A percentile compares a stretch with the other conserved stretches of the same genome.
phyloP scores from a whole-genome alignment of 1,140 invertebrate species.

The Penaeus japonicus region DNA sequence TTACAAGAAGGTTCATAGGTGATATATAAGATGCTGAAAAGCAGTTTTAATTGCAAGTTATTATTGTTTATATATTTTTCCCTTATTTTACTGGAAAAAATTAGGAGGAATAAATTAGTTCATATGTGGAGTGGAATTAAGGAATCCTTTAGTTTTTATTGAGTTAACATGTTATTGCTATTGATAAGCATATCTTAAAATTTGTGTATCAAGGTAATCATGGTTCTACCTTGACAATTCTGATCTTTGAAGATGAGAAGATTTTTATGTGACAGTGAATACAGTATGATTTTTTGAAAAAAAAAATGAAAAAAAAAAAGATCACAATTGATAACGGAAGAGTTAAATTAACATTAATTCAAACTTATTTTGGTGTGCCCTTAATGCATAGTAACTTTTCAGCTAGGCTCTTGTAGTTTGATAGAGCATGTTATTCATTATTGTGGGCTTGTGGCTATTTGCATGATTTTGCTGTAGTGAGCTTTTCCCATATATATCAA shows the following conservation, averaged over 20 bases:
- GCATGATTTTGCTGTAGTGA: conserved; percentile 58
- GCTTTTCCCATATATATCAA: conserved; percentile 54
- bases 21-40: too few species aligned
- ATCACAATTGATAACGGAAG: not conserved
- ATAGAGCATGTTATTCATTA: conserved; percentile 54
- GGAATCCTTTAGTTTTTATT: not conserved
- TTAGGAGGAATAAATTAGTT: too few species aligned
- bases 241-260: not conserved
- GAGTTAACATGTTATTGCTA: not conserved
- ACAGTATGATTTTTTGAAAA: not conserved
- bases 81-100: too few species aligned
- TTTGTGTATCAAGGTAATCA: not conserved
- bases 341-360: conserved; percentile 25
- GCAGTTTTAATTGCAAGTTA: too few species aligned
- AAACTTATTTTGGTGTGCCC: conserved; percentile 53
- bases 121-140: too few species aligned
- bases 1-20: too few species aligned
- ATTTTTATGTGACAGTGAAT: not conserved
- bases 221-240: not conserved
- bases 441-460: conserved; percentile 52
- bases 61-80: too few species aligned
- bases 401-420: conserved; percentile 54
- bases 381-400: conserved; percentile 54
- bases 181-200: not conserved
- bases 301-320: not conserved